phyloP scores from a whole-genome alignment of 2,797 vertebrate genomes.

The Anas flavirostris region DNA sequence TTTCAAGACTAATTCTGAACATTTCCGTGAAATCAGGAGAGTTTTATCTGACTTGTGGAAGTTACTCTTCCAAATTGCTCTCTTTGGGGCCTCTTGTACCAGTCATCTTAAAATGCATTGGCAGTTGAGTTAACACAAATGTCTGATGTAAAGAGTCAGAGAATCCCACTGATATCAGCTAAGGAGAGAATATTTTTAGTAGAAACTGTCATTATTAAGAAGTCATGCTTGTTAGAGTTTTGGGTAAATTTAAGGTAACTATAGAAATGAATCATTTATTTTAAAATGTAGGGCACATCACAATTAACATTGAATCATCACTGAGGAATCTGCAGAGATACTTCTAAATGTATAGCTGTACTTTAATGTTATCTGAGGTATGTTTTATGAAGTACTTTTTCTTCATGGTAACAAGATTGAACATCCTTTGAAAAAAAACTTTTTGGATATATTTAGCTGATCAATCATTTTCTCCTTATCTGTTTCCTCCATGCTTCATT shows the following conservation, averaged over 20 bases:
- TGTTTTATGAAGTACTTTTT: background rate
- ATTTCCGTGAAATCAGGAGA: background rate
- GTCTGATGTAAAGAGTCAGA: background rate
- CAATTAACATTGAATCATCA: background rate
- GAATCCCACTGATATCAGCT: background rate
- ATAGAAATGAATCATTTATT: background rate
- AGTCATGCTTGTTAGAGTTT: background rate
- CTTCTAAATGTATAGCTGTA: background rate
- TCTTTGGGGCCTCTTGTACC: background rate
- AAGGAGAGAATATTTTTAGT: background rate
- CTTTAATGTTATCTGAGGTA: background rate
- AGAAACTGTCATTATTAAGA: background rate
- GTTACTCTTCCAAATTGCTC: slow-evolving; percentile 8
- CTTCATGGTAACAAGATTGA: background rate
- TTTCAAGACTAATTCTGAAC: background rate
- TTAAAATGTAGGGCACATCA: background rate
- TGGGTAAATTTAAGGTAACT: background rate
- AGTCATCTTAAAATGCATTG: background rate
- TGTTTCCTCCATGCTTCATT: background rate
- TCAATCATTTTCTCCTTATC: background rate
- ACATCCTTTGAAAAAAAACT: background rate
- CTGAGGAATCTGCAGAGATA: background rate
- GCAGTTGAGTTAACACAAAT: slow-evolving; percentile 2
- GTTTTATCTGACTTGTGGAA: background rate
- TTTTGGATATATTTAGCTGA: background rate